Conservation (phyloP, 2,797 vertebrate genomes). For the Perodicticus potto region DNA sequence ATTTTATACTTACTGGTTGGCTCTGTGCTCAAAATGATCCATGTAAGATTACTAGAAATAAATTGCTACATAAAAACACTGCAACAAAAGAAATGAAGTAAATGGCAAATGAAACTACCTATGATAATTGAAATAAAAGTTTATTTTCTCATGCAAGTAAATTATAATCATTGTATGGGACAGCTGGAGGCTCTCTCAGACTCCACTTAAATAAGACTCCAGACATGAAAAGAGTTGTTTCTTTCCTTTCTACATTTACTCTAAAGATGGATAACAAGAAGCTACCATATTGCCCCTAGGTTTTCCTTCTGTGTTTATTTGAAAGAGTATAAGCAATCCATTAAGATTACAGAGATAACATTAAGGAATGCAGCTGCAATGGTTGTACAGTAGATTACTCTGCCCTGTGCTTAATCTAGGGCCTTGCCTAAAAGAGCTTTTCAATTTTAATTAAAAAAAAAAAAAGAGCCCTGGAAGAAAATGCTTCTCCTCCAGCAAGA, state of each 20-base stretch:
- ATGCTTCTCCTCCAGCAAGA: constrained; percentile 70
- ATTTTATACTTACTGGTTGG: not conserved
- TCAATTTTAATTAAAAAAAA: constrained; percentile 70
- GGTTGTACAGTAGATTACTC: constrained; percentile 41
- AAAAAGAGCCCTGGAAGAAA: constrained; percentile 76
- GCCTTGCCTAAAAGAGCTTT: constrained; percentile 73
- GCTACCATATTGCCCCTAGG: not conserved
- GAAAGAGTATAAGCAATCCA: constrained; percentile 37
- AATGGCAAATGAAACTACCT: not conserved
- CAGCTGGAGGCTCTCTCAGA: not conserved
- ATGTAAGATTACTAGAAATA: not conserved
- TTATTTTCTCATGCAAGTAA: constrained; percentile 3
- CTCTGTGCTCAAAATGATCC: not conserved
- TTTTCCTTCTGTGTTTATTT: constrained; percentile 63
- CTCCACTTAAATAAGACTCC: not conserved
- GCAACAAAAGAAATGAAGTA: not conserved
- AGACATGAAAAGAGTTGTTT: not conserved
- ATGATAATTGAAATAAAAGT: not conserved
- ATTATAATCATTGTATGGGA: not conserved
- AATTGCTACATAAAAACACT: not conserved
- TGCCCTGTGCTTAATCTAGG: constrained; percentile 66
- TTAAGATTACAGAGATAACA: constrained; percentile 71
- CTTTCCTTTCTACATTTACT: not conserved
- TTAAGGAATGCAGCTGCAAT: constrained; percentile 43
- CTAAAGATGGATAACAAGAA: not conserved